Conservation (phyloP, 2,113 vertebrate species). For the Triplophysa dalaica region DNA sequence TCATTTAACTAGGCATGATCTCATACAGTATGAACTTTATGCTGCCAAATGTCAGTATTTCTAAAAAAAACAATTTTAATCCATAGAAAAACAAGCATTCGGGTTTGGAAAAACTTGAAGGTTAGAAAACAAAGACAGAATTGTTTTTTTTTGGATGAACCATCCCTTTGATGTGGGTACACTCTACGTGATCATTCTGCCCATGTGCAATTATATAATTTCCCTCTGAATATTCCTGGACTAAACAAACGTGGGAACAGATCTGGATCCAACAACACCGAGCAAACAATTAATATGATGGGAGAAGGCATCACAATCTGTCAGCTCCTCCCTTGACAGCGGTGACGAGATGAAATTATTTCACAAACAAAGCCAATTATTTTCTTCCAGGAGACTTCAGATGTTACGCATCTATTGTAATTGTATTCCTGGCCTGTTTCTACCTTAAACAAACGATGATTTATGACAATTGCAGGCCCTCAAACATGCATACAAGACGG, state of each 20-base stretch:
- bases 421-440: slow-evolving; percentile 24
- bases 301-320: slow-evolving; percentile 33
- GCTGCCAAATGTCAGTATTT: not conserved
- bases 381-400: slow-evolving; percentile 6
- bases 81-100: not conserved
- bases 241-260: slow-evolving; percentile 12
- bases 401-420: slow-evolving; percentile 34
- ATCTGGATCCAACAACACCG: slow-evolving; percentile 3
- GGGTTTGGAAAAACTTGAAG: not conserved
- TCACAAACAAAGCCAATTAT: slow-evolving; percentile 10
- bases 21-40: not conserved
- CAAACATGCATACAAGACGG: slow-evolving; percentile 32
- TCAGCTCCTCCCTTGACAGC: slow-evolving; percentile 22
- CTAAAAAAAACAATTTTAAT: too few species aligned
- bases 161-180: not conserved
- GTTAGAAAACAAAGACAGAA: not conserved
- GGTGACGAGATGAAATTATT: slow-evolving; percentile 20
- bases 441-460: slow-evolving; percentile 26
- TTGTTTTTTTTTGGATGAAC: too few species aligned
- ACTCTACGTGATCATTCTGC: not conserved
- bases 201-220: not conserved
- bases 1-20: too few species aligned
- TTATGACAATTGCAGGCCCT: slow-evolving; percentile 36
- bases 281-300: slow-evolving; percentile 33
- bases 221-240: slow-evolving; percentile 13